A percentile compares a stretch with the other conserved stretches of the same genome.
Conservation (phyloP, 2,888 invertebrate species). For the Macrosiphum euphorbiae region DNA sequence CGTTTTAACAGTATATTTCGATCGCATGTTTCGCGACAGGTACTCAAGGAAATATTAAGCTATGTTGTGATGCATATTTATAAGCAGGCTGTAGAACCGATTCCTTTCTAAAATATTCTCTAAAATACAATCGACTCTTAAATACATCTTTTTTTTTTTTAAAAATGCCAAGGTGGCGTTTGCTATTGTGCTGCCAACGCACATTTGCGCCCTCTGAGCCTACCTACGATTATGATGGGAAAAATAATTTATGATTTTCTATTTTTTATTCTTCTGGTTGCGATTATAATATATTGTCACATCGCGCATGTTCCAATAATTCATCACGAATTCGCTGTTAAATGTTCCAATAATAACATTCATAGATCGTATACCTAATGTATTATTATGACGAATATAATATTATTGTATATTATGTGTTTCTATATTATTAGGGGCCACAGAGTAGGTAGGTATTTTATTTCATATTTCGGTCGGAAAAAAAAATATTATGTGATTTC, state of each 20-base stretch:
- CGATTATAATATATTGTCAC: not conserved
- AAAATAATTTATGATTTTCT: not conserved
- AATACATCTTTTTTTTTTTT: not conserved
- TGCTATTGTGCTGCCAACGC: not conserved
- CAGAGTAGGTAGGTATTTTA: not conserved
- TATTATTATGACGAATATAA: not conserved
- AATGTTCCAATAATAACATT: not conserved
- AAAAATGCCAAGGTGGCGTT: not conserved
- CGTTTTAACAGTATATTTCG: not conserved
- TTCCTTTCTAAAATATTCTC: not conserved
- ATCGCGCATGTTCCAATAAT: not conserved
- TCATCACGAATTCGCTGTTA: not conserved
- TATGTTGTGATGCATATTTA: not conserved
- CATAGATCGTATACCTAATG: too few species aligned
- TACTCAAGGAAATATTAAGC: not conserved
- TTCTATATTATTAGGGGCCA: not conserved
- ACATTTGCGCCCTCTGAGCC: too few species aligned
- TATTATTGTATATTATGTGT: not conserved
- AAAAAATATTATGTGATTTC: not conserved
- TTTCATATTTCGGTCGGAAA: not conserved
- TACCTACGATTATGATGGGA: not conserved
- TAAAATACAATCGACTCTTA: not conserved
- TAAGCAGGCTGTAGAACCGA: not conserved
- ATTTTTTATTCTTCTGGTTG: not conserved
- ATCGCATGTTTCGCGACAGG: not conserved